These are phyloP conservation scores for Platichthys stellatus DNA, from an alignment of 2,113 vertebrate species.

Conservation along the genomic window DNA sequence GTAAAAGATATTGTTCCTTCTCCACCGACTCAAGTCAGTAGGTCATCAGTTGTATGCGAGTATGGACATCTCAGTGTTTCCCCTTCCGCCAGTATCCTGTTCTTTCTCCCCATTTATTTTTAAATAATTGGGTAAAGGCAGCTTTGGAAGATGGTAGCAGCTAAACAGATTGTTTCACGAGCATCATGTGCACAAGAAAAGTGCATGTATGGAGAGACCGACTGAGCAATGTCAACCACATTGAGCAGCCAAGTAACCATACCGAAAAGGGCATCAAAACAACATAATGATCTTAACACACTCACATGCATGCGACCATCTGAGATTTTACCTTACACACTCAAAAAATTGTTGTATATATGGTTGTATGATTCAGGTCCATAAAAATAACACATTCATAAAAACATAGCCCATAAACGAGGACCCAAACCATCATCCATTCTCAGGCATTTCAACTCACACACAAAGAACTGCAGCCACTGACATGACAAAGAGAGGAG, in stretches of 20 bases:
- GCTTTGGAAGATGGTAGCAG: no score
- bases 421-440: no score
- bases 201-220: not conserved
- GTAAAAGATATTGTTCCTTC: not conserved
- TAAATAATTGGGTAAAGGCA: no score
- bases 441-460: not conserved
- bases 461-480: constrained; percentile 8
- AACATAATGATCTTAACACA: not conserved
- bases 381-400: not conserved
- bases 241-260: not conserved
- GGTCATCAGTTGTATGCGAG: no score
- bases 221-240: not conserved
- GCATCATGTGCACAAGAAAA: not conserved
- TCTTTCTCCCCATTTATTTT: no score
- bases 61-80: not conserved
- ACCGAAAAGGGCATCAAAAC: not conserved
- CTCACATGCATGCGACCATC: not conserved
- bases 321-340: not conserved
- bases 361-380: not conserved
- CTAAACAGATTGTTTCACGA: not conserved
- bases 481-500: constrained; percentile 16
- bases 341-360: not conserved
- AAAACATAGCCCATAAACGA: not conserved
- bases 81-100: not conserved
- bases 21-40: not conserved